Percentiles rank a stretch among this genome's conserved stretches.
Conservation (phyloP, 2,888 invertebrate species). For the Pristionchus entomophagus region DNA sequence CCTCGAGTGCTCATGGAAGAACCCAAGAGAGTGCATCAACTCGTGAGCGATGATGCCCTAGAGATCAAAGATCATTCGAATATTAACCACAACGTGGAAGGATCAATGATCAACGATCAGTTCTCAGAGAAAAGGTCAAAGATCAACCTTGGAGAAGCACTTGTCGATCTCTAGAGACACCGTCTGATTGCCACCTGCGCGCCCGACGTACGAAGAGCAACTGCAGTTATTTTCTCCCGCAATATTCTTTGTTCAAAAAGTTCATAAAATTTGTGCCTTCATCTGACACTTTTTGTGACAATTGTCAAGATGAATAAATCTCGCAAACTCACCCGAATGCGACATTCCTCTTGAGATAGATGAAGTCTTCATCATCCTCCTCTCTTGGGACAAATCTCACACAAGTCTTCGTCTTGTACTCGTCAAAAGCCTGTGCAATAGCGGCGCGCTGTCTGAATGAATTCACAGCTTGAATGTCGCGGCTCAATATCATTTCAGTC, state of each 20-base stretch:
- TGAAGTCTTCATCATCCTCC: slow-evolving; percentile 80
- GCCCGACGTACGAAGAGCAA: slow-evolving; percentile 87
- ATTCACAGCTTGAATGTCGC: background rate
- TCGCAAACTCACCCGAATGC: slow-evolving; percentile 74
- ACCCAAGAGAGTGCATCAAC: slow-evolving; percentile 85
- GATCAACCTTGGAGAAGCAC: slow-evolving; percentile 76
- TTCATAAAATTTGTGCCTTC: slow-evolving; percentile 20
- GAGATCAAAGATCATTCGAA: background rate
- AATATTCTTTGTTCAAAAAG: no score
- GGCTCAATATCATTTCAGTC: background rate
- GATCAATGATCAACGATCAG: background rate
- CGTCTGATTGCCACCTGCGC: slow-evolving; percentile 85
- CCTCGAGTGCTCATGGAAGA: slow-evolving; percentile 88
- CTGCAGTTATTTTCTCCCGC: no score
- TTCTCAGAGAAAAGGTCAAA: background rate
- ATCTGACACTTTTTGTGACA: no score
- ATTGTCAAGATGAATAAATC: background rate
- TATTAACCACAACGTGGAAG: no score
- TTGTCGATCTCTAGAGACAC: slow-evolving; percentile 81
- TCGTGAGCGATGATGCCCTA: slow-evolving; percentile 84
- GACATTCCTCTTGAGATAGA: slow-evolving; percentile 80
- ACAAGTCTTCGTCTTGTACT: slow-evolving; percentile 82
- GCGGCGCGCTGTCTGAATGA: slow-evolving; percentile 74
- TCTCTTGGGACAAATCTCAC: slow-evolving; percentile 82
- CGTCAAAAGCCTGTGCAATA: slow-evolving; percentile 81